phyloP scores from a whole-genome alignment of 2,797 vertebrate genomes.

The Streptopelia turtur region DNA sequence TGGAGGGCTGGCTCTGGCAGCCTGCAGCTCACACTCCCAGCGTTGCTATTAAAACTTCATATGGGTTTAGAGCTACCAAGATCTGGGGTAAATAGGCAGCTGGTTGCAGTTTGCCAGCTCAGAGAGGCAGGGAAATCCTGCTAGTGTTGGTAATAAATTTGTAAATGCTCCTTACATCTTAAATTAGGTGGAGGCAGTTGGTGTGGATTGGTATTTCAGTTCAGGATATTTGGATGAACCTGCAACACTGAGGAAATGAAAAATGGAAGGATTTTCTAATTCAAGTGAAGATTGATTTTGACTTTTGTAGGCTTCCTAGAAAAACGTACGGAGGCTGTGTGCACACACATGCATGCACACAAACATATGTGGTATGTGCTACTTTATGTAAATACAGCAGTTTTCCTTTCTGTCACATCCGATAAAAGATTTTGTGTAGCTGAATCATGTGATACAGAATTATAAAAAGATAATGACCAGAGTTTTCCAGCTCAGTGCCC shows the following conservation, averaged over 20 bases:
- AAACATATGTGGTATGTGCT: neutral
- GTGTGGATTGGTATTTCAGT: neutral
- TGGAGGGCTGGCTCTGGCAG: neutral
- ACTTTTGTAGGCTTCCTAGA: neutral
- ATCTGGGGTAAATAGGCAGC: neutral
- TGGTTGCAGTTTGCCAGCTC: neutral
- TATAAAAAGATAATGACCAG: neutral
- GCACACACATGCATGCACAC: neutral
- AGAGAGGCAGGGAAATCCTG: neutral
- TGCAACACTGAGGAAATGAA: neutral
- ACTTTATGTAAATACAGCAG: neutral
- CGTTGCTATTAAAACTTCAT: neutral
- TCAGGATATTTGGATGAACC: neutral
- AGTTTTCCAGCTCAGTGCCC: neutral
- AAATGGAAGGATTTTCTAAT: neutral
- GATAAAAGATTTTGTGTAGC: neutral
- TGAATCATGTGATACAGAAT: neutral
- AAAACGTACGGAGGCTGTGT: neutral
- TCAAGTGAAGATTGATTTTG: neutral
- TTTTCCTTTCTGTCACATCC: neutral
- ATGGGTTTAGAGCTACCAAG: neutral
- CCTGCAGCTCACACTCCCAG: rapidly evolving
- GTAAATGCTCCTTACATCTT: neutral
- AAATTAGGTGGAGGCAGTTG: rapidly evolving
- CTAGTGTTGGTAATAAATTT: neutral